These are phyloP conservation scores for Lasiurus borealis DNA, from an alignment of 2,113 vertebrate genomes.

Conservation along the genomic window DNA sequence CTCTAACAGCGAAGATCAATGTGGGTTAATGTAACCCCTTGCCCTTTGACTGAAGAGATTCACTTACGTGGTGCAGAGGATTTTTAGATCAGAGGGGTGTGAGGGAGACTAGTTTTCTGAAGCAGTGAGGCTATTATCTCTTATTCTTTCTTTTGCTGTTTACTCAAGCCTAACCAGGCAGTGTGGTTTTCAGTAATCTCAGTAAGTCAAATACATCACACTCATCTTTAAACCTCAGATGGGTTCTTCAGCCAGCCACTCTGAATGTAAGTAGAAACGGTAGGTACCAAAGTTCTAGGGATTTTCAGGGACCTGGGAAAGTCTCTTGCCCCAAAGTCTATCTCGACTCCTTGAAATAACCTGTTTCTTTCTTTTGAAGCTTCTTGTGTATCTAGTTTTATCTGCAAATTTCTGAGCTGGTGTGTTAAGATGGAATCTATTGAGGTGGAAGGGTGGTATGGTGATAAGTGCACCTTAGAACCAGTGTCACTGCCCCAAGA, in stretches of 20 bases:
- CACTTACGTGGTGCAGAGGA: background rate
- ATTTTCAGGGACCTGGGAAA: background rate
- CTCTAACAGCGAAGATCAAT: background rate
- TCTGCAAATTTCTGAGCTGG: background rate
- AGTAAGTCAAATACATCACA: background rate
- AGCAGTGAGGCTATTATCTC: background rate
- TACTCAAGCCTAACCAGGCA: background rate
- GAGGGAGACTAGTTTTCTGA: background rate
- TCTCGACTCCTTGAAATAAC: constrained; percentile 8
- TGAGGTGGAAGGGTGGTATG: background rate
- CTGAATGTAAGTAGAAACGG: background rate
- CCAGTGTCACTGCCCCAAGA: background rate
- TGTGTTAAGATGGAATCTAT: background rate
- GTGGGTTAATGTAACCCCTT: background rate
- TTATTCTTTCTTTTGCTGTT: background rate
- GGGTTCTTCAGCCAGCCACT: background rate
- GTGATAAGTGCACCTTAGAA: background rate
- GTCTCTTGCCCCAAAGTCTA: background rate
- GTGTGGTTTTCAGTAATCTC: background rate
- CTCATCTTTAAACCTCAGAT: background rate
- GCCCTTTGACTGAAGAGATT: constrained; percentile 11
- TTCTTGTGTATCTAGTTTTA: background rate
- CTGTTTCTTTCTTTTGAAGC: background rate
- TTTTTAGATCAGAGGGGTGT: background rate
- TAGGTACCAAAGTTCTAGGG: background rate